Evolutionary conservation across 2,888 invertebrate genomes (phyloP).

Genomic region (Pollenia amentaria): DNA sequence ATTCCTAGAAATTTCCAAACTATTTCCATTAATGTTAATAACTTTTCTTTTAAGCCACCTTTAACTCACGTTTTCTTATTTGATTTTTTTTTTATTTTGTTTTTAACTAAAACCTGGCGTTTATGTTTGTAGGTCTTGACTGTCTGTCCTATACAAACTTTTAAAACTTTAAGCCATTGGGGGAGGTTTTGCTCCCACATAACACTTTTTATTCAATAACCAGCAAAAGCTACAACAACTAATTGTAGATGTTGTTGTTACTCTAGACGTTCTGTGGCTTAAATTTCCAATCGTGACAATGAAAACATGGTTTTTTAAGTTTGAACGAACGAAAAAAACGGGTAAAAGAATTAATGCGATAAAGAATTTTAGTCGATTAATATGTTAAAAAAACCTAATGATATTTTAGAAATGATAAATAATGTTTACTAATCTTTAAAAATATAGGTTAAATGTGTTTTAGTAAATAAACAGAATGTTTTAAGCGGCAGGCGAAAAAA

Average conservation of each 20-base stretch:
- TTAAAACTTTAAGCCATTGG: constrained; percentile 17
- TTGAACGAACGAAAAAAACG: neutral
- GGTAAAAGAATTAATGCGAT: neutral
- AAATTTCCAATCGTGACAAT: constrained; percentile 60
- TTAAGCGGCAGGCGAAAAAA: neutral
- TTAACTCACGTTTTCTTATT: constrained; percentile 65
- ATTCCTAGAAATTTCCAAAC: constrained; percentile 24
- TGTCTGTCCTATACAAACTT: neutral
- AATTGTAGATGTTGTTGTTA: constrained; percentile 10
- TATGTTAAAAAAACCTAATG: constrained; percentile 60
- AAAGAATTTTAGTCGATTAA: constrained; percentile 54
- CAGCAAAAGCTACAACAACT: constrained; percentile 1
- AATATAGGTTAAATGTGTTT: constrained; percentile 17
- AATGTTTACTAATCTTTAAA: neutral
- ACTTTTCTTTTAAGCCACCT: constrained; percentile 68
- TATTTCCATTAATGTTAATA: constrained; percentile 66
- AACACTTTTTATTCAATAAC: constrained; percentile 63
- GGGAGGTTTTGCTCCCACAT: constrained; percentile 67
- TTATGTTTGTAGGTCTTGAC: constrained; percentile 26
- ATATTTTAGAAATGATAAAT: constrained; percentile 32
- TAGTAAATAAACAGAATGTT: neutral
- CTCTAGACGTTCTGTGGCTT: constrained; percentile 26
- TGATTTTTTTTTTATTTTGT: neutral
- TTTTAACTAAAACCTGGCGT: neutral
- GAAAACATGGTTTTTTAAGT: constrained; percentile 37